Conservation (phyloP, 2,113 vertebrate species). For the Brachyhypopomus gauderio region DNA sequence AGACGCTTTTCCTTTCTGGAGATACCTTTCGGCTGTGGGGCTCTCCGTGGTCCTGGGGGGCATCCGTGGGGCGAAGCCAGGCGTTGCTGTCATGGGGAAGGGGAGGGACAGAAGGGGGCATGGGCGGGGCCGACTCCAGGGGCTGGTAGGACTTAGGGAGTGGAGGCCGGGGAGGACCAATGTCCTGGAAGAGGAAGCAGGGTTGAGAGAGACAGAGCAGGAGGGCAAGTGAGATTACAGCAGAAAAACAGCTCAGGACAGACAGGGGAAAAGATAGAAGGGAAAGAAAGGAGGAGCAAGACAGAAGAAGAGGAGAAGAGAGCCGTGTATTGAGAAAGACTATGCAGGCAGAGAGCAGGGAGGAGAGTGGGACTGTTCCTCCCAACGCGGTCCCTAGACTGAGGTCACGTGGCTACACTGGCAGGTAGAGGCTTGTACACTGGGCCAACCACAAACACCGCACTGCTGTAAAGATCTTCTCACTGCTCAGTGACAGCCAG, state of each 20-base stretch:
- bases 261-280: constrained; percentile 57
- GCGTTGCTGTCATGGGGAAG: constrained; percentile 84
- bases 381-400: constrained; percentile 2
- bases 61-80: constrained; percentile 86
- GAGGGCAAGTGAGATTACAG: constrained; percentile 55
- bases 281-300: constrained; percentile 4
- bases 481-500: not conserved
- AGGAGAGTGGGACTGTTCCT: constrained; percentile 48
- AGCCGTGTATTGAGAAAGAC: constrained; percentile 63
- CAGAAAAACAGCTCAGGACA: constrained; percentile 37
- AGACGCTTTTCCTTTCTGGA: constrained; percentile 30
- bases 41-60: constrained; percentile 75
- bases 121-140: constrained; percentile 83
- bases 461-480: not conserved
- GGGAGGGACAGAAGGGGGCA: constrained; percentile 75
- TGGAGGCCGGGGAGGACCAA: constrained; percentile 91
- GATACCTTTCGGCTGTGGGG: constrained; percentile 73
- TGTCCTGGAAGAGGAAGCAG: constrained; percentile 79
- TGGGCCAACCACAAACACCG: not conserved
- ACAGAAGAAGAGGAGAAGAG: constrained; percentile 56
- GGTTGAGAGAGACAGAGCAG: constrained; percentile 51
- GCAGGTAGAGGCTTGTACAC: constrained; percentile 34
- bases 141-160: constrained; percentile 95
- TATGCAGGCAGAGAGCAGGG: constrained; percentile 64
- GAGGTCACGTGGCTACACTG: not conserved